Evolutionary conservation across 2,113 vertebrate genomes (phyloP).

Genomic region (Gorsachius goisagi): DNA sequence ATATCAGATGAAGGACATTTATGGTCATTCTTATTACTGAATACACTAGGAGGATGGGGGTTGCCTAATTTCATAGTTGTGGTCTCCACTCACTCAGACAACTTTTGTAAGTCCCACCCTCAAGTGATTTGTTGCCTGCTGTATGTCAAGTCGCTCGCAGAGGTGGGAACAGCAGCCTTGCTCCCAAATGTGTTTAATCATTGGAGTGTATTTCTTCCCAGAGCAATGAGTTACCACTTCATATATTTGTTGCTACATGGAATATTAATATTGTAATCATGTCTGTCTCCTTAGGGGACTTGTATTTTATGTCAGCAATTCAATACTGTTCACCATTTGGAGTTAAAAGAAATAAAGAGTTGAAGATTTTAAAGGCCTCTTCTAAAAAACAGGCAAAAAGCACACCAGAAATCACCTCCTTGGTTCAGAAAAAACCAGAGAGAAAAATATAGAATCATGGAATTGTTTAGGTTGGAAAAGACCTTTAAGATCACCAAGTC

Average conservation of each 20-base stretch:
- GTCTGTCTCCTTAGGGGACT: conserved; percentile 38
- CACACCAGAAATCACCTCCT: neutral
- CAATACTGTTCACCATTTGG: neutral
- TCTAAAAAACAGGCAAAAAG: neutral
- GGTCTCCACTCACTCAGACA: neutral
- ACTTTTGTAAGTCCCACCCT: neutral
- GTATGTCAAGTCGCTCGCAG: neutral
- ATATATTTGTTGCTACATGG: conserved; percentile 29
- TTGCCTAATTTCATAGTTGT: neutral
- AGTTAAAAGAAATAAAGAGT: conserved; percentile 7
- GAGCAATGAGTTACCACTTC: conserved; percentile 35
- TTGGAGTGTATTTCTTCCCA: neutral
- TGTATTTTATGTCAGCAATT: conserved; percentile 41
- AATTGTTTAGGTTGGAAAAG: too few relatives aligned
- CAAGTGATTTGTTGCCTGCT: neutral
- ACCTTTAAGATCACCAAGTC: too few relatives aligned
- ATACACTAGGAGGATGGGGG: neutral
- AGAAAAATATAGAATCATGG: neutral
- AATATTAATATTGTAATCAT: conserved; percentile 62
- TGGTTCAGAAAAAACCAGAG: neutral
- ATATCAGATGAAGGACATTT: conserved; percentile 36
- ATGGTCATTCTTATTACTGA: neutral
- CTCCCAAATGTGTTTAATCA: conserved; percentile 29
- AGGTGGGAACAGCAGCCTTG: neutral
- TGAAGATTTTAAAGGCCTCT: conserved; percentile 1